phyloP scores from a whole-genome alignment of 2,888 invertebrate genomes.

The Julus scanicus region DNA sequence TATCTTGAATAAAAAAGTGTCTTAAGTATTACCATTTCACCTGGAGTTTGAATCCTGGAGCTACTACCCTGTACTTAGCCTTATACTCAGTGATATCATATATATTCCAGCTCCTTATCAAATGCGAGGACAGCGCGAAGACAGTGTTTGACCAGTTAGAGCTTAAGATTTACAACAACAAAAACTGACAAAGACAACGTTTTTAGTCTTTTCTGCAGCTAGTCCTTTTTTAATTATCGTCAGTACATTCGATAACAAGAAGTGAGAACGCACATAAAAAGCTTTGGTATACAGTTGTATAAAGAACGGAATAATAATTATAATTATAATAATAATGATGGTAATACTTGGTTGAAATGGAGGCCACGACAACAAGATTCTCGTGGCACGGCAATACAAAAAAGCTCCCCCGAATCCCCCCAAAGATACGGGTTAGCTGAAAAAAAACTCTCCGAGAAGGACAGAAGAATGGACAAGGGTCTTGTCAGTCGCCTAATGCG shows the following conservation, averaged over 20 bases:
- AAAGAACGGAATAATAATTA: constrained; percentile 32
- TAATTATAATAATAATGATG: constrained; percentile 1
- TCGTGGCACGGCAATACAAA: background rate
- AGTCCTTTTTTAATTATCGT: constrained; percentile 23
- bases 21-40: too few species aligned
- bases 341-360: constrained; percentile 13
- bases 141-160: too few species aligned
- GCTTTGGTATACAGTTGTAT: constrained; percentile 42
- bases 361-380: constrained; percentile 6
- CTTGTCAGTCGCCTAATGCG: background rate
- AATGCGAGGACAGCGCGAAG: too few species aligned
- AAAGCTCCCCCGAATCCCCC: constrained; percentile 8
- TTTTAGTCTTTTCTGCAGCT: constrained; percentile 16
- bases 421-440: background rate
- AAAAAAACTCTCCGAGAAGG: background rate
- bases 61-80: too few species aligned
- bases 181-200: background rate
- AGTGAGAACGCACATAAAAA: constrained; percentile 27
- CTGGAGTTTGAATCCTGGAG: too few species aligned
- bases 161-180: too few species aligned
- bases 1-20: too few species aligned
- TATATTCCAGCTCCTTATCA: too few species aligned
- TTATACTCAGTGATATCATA: too few species aligned
- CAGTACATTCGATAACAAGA: constrained; percentile 26
- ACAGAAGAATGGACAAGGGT: background rate